Evolutionary conservation across 2,113 vertebrate genomes (phyloP), one percentile per base, ranked within the genome.

Genomic region (Alethe diademata): DNA sequence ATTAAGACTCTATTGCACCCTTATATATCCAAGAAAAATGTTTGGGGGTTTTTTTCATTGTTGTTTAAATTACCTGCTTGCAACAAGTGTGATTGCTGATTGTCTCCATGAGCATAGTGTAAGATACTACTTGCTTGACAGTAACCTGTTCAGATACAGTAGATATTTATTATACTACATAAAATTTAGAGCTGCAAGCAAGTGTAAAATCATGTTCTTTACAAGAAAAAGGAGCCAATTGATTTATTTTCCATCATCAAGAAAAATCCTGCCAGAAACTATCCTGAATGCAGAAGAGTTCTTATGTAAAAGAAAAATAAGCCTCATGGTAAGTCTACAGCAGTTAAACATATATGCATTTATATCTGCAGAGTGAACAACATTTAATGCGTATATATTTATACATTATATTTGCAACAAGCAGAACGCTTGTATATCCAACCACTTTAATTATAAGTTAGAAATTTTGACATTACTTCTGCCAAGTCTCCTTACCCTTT

Each of bases 81-180:
- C 65, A 97, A 16, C 47, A 98, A 95, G 43, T 97, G 97, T 83
- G 97, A 81, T n/a, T 98, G 98, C 60, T 98, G 98, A 96, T 82
- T 96, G 86, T 98, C 98, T 88, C 97, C 96, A 12, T 98, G 96
- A 96, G 95, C 95, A 88, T 97, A 98, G 93, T 98, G 98, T 84
- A 98, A 97, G 96, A 98, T 97, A 92, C 97, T 96, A 96, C 96
- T 98, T 89, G 98, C 98, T 95, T 97, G 98, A 97, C 95, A 86
- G 66, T 97, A 98, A 98, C 97, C 98, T 98, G 93, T 94, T 95
- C 89, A 95, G 96, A 93, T 76, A 97, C 67, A 97, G 95, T 58
- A 95, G 75, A 94, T 92, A 94, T 90, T 94, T 82, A 94, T 90
- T 82, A 92, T 42, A 31, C 73, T 58, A 74, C 56, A 66, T 48